These are phyloP conservation scores for Mastomys natalensis DNA, from an alignment of 2,113 vertebrate species.

Conservation along the genomic window DNA sequence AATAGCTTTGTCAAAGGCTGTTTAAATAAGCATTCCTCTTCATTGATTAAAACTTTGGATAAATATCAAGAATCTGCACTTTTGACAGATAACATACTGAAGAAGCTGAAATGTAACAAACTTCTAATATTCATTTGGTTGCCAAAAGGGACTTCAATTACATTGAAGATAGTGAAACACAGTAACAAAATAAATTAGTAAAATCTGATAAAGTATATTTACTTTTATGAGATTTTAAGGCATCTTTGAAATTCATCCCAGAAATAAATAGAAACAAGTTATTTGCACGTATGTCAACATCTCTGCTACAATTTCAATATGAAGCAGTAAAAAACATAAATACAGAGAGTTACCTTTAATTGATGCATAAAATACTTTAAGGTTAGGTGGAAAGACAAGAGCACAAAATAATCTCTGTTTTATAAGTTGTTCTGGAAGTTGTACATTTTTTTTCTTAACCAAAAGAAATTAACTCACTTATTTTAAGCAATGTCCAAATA, in stretches of 20 bases:
- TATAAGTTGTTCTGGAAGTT: not conserved
- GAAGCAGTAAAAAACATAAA: not conserved
- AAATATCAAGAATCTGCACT: not conserved
- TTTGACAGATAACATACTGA: not conserved
- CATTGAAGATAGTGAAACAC: not conserved
- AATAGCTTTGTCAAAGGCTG: not conserved
- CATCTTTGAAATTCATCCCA: not conserved
- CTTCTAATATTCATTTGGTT: not conserved
- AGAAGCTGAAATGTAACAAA: not conserved
- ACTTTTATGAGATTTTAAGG: not conserved
- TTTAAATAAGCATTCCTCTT: not conserved
- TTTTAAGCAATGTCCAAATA: not conserved
- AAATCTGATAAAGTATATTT: not conserved
- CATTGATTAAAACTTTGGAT: not conserved
- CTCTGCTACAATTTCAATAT: not conserved
- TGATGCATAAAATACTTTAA: not conserved
- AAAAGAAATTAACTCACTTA: not conserved
- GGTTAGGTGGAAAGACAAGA: not conserved
- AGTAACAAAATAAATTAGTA: not conserved
- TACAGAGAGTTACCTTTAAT: not conserved
- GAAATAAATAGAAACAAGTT: not conserved
- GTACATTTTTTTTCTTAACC: not conserved
- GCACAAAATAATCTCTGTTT: not conserved
- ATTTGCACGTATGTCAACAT: not conserved
- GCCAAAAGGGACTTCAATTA: not conserved